Conservation (phyloP, 2,113 vertebrate species). For the Colossoma macropomum region DNA sequence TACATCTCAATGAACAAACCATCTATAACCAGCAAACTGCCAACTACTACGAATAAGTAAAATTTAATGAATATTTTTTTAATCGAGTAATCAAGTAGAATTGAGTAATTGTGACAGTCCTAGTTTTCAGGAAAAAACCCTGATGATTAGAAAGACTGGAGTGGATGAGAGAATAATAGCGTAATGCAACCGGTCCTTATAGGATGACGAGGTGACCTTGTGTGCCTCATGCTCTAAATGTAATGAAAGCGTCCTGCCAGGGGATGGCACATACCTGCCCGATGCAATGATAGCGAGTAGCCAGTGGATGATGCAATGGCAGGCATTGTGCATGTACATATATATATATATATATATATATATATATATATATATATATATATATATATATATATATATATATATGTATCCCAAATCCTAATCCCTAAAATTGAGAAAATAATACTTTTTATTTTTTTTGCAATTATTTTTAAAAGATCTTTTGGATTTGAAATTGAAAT, state of each 20-base stretch:
- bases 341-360: no score
- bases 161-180: background rate
- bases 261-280: slow-evolving; percentile 21
- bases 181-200: background rate
- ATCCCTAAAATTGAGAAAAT: no score
- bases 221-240: slow-evolving; percentile 5
- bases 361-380: no score
- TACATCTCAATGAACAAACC: no score
- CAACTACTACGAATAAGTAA: background rate
- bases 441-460: no score
- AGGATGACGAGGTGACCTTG: slow-evolving; percentile 6
- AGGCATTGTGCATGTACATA: background rate
- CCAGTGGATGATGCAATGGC: background rate
- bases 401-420: no score
- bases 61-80: background rate
- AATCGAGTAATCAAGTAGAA: background rate
- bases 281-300: background rate
- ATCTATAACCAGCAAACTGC: background rate
- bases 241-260: background rate
- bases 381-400: background rate
- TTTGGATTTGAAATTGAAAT: no score
- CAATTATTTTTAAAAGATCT: no score
- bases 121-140: background rate
- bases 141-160: background rate
- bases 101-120: background rate